Evolutionary conservation across 2,888 invertebrate species (phyloP).

Genomic region (Galerucella pusilla): DNA sequence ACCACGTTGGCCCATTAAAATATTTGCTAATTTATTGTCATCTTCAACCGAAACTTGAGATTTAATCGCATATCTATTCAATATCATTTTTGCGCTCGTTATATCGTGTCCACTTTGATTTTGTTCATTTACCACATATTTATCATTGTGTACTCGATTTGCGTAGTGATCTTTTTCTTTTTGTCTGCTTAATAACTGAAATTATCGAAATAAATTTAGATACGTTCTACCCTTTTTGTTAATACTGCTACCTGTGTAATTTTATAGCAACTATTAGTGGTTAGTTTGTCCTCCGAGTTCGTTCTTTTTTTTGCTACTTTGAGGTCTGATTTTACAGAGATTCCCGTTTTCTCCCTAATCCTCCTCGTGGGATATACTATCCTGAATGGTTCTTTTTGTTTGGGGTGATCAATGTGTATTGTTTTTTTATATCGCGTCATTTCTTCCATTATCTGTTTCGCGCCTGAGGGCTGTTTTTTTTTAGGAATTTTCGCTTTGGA

Average conservation of each 20-base stretch:
- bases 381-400: not conserved
- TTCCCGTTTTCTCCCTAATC: not conserved
- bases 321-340: not conserved
- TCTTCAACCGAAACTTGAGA: not conserved
- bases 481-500: not conserved
- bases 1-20: not conserved
- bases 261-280: not conserved
- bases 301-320: not conserved
- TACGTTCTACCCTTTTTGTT: not conserved
- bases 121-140: not conserved
- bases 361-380: slow-evolving; percentile 7
- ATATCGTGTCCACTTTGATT: not conserved
- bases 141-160: not conserved
- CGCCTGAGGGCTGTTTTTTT: not conserved
- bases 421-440: slow-evolving; percentile 4
- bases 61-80: not conserved
- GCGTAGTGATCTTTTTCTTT: not conserved
- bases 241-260: not conserved
- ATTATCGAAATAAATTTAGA: not conserved
- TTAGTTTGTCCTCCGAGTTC: not conserved
- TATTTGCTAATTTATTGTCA: not conserved
- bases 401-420: not conserved
- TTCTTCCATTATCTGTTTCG: not conserved
- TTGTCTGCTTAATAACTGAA: not conserved
- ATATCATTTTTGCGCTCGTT: not conserved